Base-by-base conservation (phyloP, 2,113 vertebrate genomes). In the Edolisoma coerulescens region DNA sequence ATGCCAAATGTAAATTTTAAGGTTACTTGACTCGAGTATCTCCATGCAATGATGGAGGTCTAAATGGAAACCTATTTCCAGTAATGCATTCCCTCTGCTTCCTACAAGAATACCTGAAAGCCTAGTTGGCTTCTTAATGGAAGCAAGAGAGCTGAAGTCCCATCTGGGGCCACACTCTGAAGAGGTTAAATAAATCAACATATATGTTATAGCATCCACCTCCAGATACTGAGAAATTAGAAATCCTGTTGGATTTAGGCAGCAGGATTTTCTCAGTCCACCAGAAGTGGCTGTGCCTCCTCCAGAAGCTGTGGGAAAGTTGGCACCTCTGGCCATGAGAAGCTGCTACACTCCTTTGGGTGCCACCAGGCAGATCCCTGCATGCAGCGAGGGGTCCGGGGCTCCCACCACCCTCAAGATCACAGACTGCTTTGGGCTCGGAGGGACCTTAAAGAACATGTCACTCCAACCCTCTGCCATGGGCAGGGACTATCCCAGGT, bases 371-470 rank as follows among this genome's bases (percentile, higher is more conserved):
- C 50, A 76, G 47, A 77, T 63, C 57, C 17, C 49, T 22, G 60
- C 0, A 0, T 8, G 8, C 5, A 3, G 44, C 0, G 2, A 77
- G 73, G 73, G 73, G 17, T 5, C 23, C 61, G 23, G 88, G 71
- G 75, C 59, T 69, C 57, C 59, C 63, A 11, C 22, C 21, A n/a
- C 24, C 45, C 76, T 56, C 5, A 1, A 33, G 42, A 54, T 54
- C 71, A 81, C 33, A 33, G 26, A 56, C 22, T 69, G 30, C 15
- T 42, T 69, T 56, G 71, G 47, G 35, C 27, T 54, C 47, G n/a
- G 35, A 89, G n/a, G 5, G 14, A 35, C 30, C 24, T 54, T 47
- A 54, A 61, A 61, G 11, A 6, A 4, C n/a, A 63, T 23, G 8
- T 33, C 24, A 69, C 49, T 35, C 32, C 54, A 61, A 19, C 21